Conservation (phyloP, 1,140 invertebrate genomes). For the Cydia amplana region DNA sequence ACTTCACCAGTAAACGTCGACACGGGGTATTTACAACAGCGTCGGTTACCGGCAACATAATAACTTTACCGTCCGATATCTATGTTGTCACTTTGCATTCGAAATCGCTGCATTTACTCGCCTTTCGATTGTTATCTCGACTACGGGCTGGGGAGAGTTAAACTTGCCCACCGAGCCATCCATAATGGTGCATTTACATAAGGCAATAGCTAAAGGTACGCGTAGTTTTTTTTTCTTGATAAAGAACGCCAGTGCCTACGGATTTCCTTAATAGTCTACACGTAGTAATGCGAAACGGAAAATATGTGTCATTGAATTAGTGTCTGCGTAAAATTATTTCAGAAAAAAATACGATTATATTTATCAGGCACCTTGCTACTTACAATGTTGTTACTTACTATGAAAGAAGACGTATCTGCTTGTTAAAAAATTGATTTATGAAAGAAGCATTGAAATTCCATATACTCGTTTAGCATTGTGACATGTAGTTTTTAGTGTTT, state of each 20-base stretch:
- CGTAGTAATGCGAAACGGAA: background rate
- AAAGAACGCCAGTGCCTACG: background rate
- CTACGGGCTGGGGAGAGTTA: constrained; percentile 20
- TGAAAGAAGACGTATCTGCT: too few relatives aligned
- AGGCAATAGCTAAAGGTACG: background rate
- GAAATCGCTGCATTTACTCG: constrained; percentile 59
- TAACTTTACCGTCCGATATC: constrained; percentile 48
- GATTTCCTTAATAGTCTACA: background rate
- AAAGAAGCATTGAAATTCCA: too few relatives aligned
- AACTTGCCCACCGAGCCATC: background rate
- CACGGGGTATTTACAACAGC: background rate
- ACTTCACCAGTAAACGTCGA: constrained; percentile 4
- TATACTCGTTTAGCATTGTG: too few relatives aligned
- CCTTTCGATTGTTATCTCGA: constrained; percentile 53
- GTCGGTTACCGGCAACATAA: constrained; percentile 35
- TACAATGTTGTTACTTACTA: too few relatives aligned
- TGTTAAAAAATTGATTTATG: too few relatives aligned
- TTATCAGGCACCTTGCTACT: background rate
- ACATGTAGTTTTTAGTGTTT: too few relatives aligned
- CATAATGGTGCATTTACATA: constrained; percentile 13
- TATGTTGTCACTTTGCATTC: constrained; percentile 54
- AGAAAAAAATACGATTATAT: background rate
- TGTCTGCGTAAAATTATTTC: too few relatives aligned
- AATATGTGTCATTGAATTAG: background rate
- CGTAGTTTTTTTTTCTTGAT: background rate